Base-by-base conservation (phyloP, 1,140 invertebrate species). In the Neodiprion virginianus region DNA sequence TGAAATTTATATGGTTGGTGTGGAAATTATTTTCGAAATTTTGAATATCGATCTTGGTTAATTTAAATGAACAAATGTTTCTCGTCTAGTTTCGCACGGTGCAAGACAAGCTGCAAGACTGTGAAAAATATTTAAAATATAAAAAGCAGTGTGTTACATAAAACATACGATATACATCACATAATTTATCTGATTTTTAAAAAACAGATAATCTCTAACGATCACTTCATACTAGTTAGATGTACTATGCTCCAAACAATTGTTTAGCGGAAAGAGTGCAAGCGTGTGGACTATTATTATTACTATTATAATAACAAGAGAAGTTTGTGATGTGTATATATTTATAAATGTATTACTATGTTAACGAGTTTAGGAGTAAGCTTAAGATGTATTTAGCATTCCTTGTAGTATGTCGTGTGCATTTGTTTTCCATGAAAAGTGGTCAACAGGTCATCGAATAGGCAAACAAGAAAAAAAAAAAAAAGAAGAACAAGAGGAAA, bases 141-240 rank as follows among this genome's bases (percentile, higher is more conserved):
- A 40, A 40, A 40, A 40, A 3, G 28, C 28, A 40, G 28, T 40
- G 28, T 40, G 1, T 40, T 3, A 40, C 28, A 5, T 40, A 40
- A 40, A 40, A 40, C 28, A 40, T 5, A 40, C 28, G 28, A 40
- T 40, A 40, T 40, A 40, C 28, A 76, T 73, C 48, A 11, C 71
- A 53, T 17, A 7, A 72, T 78, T 71, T 40, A 40, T 40, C 28
- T 40, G 28, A 40, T 40, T 40, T 5, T 40, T 40, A 40, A 40
- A 40, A 40, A 40, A 40, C 28, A 40, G 2, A 8, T 61, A 61
- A 61, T 5, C 53, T 61, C 8, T 61, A 61, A 14, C 53, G 53
- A 70, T 82, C 77, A 76, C 14, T 75, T 80, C 80, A 78, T 82
- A 79, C 67, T 73, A 81, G 79, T 78, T 82, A 78, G 69, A 14